Conservation (phyloP, 2,888 invertebrate species). For the Linnaemya tessellans region DNA sequence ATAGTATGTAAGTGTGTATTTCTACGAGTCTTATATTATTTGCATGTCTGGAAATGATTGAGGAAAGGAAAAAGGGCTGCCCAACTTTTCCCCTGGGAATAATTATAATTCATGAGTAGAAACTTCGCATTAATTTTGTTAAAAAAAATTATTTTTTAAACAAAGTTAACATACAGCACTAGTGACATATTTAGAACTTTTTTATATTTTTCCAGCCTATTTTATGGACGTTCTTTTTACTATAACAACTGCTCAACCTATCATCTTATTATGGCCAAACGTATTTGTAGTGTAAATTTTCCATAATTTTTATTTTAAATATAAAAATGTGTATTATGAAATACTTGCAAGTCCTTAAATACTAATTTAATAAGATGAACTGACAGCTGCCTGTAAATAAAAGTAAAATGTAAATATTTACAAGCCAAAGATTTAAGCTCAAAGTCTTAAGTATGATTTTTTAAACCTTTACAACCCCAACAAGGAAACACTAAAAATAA, state of each 20-base stretch:
- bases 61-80: neutral
- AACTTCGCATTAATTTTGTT: neutral
- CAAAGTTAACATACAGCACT: neutral
- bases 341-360: neutral
- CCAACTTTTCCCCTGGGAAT: neutral
- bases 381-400: slow-evolving; percentile 13
- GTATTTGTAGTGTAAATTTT: too few species aligned
- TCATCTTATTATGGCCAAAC: too few species aligned
- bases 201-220: too few species aligned
- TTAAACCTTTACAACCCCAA: neutral
- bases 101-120: neutral
- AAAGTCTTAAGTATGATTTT: slow-evolving; percentile 7
- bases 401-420: neutral
- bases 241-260: too few species aligned
- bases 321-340: neutral
- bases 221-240: too few species aligned
- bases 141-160: neutral
- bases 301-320: too few species aligned
- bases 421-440: neutral
- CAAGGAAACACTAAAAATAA: neutral
- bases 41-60: neutral
- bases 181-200: too few species aligned
- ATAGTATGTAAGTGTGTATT: neutral
- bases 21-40: neutral
- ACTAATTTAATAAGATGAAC: neutral